Evolutionary conservation across 2,888 invertebrate species (phyloP), one percentile per base, ranked within the genome.

Genomic region (Mythimna loreyi): DNA sequence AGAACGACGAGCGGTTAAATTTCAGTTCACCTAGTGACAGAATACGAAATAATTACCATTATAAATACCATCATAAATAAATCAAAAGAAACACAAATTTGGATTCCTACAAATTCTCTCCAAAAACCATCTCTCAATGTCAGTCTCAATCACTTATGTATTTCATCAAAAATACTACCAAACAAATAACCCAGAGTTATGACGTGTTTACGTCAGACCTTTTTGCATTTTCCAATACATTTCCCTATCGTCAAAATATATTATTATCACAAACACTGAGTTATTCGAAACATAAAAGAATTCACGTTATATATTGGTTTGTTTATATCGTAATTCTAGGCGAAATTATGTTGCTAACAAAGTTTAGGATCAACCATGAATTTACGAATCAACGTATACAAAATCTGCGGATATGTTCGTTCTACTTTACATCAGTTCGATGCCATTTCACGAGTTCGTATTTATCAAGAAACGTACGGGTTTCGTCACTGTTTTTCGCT

Each of bases 401-500:
- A 53, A 55, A 6, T 58, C 16, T 59, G 25, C 6, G n/a, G 21
- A 55, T 21, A 36, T 50, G 16, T 21, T 65, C 28, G 21, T 43
- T 25, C 43, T 25, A 72, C 53, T 70, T 75, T 58, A 50, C n/a
- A 72, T 6, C 49, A 50, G 55, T 52, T 49, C 19, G 55, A 70
- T 67, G 33, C 62, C 40, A 62, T 74, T 70, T 53, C 59, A 67
- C 67, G n/a, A 59, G 23, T 67, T 50, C 58, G 60, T 66, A 61
- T 82, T 67, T 69, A 72, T 58, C 61, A 71, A 68, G 70, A 65
- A 72, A n/a, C 67, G 52, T 36, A 21, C 64, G 60, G 60, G 58
- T 72, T 78, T 50, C 79, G 52, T 81, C 72, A 72, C 47, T 74
- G 56, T 58, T 72, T 66, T 71, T 67, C 62, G 55, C 19, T 63